Evolutionary conservation across 1,140 invertebrate genomes (phyloP).

Genomic region (Saxidomus purpurata): DNA sequence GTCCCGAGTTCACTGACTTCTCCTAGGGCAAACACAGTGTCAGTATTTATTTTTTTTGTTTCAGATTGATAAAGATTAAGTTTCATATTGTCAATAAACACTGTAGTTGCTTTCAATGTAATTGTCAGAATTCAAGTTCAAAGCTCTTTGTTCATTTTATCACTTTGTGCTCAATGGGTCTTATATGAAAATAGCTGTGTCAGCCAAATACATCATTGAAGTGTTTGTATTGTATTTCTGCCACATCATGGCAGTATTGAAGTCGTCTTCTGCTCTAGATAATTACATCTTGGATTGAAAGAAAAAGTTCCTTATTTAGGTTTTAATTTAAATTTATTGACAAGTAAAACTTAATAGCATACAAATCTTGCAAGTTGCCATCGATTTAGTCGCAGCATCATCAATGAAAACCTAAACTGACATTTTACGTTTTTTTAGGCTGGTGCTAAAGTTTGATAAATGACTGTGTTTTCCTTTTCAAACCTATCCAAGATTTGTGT

Average conservation of each 20-base stretch:
- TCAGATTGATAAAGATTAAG: neutral
- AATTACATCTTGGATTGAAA: too few species aligned
- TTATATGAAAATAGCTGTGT: neutral
- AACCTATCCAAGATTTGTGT: neutral
- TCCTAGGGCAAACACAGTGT: neutral
- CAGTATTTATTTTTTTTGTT: neutral
- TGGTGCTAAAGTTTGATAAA: slow-evolving; percentile 27
- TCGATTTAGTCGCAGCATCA: too few species aligned
- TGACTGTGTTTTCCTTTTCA: neutral
- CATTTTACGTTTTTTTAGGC: neutral
- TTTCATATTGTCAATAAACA: slow-evolving; percentile 15
- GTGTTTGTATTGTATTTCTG: too few species aligned
- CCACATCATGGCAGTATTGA: too few species aligned
- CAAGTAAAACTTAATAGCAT: too few species aligned
- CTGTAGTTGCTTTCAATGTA: too few species aligned
- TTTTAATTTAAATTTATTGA: too few species aligned
- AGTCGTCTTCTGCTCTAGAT: too few species aligned
- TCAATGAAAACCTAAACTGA: too few species aligned
- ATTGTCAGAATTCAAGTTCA: too few species aligned
- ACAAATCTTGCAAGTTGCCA: too few species aligned
- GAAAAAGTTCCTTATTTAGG: too few species aligned
- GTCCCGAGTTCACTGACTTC: slow-evolving; percentile 22
- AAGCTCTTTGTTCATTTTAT: slow-evolving; percentile 2
- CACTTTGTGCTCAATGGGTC: neutral
- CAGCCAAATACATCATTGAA: neutral